Conservation (phyloP, 2,113 vertebrate genomes). For the Desmodus rotundus region DNA sequence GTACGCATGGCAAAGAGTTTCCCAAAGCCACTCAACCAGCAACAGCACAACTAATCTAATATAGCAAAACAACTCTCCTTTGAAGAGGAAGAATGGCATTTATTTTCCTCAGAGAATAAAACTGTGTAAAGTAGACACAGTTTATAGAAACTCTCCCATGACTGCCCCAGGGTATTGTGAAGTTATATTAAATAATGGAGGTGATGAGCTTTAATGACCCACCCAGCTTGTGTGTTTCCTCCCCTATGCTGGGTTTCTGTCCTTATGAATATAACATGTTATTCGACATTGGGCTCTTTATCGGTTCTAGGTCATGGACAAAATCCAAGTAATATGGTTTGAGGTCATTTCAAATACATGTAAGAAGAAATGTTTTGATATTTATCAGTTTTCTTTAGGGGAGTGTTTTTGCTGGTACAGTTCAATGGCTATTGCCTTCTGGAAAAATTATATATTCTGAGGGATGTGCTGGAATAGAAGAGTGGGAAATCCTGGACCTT, state of each 20-base stretch:
- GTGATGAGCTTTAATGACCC: conserved; percentile 15
- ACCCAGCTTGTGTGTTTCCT: neutral
- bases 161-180: neutral
- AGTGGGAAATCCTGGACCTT: fast-evolving
- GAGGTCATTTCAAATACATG: neutral
- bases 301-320: neutral
- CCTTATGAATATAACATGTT: neutral
- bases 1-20: neutral
- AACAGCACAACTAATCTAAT: neutral
- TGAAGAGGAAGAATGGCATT: neutral
- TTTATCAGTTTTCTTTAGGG: neutral
- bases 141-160: neutral
- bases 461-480: neutral
- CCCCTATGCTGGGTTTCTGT: neutral
- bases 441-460: neutral
- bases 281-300: neutral
- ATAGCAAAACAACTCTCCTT: neutral
- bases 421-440: neutral
- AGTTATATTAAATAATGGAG: conserved; percentile 43
- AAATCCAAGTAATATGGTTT: neutral
- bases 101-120: neutral
- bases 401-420: neutral
- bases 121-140: neutral
- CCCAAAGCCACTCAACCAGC: neutral
- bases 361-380: neutral